Evolutionary conservation across 92 coral and sea anemone species (phyloP).

Genomic region (Zoanthus solanderi): DNA sequence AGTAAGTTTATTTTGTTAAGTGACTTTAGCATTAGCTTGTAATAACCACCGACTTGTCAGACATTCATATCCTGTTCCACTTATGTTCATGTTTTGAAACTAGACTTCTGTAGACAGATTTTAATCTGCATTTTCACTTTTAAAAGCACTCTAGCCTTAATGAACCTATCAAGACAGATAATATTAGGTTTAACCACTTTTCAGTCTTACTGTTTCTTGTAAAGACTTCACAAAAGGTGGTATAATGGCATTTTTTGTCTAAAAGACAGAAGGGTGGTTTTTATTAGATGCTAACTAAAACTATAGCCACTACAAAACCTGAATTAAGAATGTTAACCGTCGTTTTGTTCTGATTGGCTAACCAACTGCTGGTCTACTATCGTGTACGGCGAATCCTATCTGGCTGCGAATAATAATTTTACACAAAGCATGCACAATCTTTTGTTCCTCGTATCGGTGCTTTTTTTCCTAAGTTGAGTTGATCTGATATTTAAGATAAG

Average conservation of each 20-base stretch:
- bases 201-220: not conserved
- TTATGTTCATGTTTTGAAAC: not conserved
- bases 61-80: not conserved
- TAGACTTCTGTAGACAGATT: not conserved
- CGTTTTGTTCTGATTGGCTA: too few species aligned
- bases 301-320: not conserved
- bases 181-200: not conserved
- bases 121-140: not conserved
- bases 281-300: not conserved
- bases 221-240: not conserved
- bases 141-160: not conserved
- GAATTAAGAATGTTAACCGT: not conserved
- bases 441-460: too few species aligned
- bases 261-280: not conserved
- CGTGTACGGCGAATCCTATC: too few species aligned
- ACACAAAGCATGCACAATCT: too few species aligned
- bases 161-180: not conserved
- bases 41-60: slow-evolving; percentile 27
- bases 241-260: not conserved
- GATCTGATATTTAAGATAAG: too few species aligned
- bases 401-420: too few species aligned
- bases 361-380: too few species aligned
- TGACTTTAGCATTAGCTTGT: slow-evolving; percentile 25
- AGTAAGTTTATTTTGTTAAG: slow-evolving; percentile 32
- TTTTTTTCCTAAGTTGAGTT: too few species aligned